Evolutionary conservation across 2,888 invertebrate species (phyloP), one percentile per base, ranked within the genome.

Genomic region (Imbricaverruca yamaguchii): DNA sequence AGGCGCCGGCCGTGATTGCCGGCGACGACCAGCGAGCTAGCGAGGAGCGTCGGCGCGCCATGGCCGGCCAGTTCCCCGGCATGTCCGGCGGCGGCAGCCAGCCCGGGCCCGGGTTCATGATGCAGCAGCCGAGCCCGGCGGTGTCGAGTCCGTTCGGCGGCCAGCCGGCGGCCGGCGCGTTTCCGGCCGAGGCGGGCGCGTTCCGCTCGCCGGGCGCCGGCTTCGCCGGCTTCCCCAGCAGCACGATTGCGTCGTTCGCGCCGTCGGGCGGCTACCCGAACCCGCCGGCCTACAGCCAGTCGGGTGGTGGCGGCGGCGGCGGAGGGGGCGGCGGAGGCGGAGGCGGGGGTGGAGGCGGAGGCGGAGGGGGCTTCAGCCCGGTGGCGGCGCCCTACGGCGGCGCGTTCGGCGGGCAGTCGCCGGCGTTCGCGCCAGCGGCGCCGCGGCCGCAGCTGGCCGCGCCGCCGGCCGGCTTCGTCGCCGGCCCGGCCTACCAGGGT

Each of bases 221-320:
- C 55, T 74, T 55, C 74, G 57, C 79, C 25, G 12, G 59, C 79
- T 57, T 23, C 79, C 79, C 79, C 23, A 56, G 11, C 79, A 57
- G 57, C 79, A 56, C 56, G 57, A 11, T n/a, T 23, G n/a, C 57
- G 7, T 13, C 56, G 79, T 57, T 74, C 15, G 3, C 53, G 55
- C 9, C 39, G 67, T 13, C 67, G 53, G 55, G 74, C 74, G 74
- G 74, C 53, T 74, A 55, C 74, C 56, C 56, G 23, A 57, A 57
- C 57, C 79, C 79, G 25, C 79, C 79, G 23, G 79, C 79, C 23
- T 79, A 79, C 79, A 57, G 21, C 13, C 79, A 79, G 79, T 79
- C 79, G 74, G 74, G 74, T 21, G 74, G 74, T 10, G 11, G 12
- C 11, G 21, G 21, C 53, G 21, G 21, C 15, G 11, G 12, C 11